Percentiles rank a stretch among this genome's conserved stretches.
phyloP scores from a whole-genome alignment of 2,888 invertebrate species.

The Pyrgus malvae region DNA sequence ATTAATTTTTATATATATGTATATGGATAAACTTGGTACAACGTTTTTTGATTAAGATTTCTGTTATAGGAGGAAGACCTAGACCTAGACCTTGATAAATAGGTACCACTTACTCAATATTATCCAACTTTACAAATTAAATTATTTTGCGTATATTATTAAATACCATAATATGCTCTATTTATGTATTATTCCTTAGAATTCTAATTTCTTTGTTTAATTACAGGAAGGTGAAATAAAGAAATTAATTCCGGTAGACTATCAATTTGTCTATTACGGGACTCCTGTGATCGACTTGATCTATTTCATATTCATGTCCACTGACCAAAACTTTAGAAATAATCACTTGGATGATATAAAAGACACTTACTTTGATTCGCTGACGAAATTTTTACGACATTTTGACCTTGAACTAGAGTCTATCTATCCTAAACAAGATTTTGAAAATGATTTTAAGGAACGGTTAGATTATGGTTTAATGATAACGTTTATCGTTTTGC shows the following conservation, averaged over 20 bases:
- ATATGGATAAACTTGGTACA: too few species aligned
- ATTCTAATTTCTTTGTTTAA: constrained; percentile 6
- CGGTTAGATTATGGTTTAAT: constrained; percentile 46
- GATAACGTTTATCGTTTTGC: constrained; percentile 39
- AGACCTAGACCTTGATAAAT: too few species aligned
- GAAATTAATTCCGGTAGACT: constrained; percentile 46
- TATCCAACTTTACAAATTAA: too few species aligned
- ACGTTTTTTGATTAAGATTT: too few species aligned
- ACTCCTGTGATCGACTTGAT: constrained; percentile 42
- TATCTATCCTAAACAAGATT: constrained; percentile 42
- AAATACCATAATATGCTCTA: neutral
- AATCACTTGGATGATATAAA: constrained; percentile 44
- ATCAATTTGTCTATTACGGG: constrained; percentile 42
- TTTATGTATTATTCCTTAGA: neutral
- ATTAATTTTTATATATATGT: too few species aligned
- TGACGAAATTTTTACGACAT: constrained; percentile 40
- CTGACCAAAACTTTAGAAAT: constrained; percentile 42
- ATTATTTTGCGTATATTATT: too few species aligned
- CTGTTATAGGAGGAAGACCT: too few species aligned
- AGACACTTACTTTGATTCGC: constrained; percentile 42
- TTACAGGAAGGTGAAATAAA: constrained; percentile 46
- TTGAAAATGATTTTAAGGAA: constrained; percentile 43
- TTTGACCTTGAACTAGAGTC: constrained; percentile 43
- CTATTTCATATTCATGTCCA: constrained; percentile 41
- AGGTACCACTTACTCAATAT: too few species aligned